These are phyloP conservation scores for Cotesia chilonis DNA, from an alignment of 1,140 invertebrate genomes.

Conservation along the genomic window DNA sequence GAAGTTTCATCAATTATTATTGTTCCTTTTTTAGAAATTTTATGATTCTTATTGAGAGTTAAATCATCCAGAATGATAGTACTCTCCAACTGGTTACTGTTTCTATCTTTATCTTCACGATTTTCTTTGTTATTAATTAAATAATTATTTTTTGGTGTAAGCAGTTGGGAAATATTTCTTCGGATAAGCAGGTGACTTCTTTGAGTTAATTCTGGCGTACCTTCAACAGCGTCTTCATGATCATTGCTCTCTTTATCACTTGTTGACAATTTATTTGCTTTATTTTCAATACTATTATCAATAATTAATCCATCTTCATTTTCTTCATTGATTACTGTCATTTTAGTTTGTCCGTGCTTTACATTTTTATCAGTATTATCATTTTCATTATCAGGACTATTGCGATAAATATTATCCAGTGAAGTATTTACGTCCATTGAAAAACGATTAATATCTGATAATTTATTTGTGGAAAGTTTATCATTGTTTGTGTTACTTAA, in stretches of 20 bases:
- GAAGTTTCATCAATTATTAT: constrained; percentile 10
- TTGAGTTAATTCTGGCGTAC: too few species aligned
- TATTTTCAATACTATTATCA: too few species aligned
- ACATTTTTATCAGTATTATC: not conserved
- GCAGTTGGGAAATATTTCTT: too few species aligned
- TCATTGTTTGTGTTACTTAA: constrained; percentile 6
- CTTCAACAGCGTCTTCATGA: too few species aligned
- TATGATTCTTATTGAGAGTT: not conserved
- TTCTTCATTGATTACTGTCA: too few species aligned
- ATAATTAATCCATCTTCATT: too few species aligned
- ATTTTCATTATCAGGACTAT: constrained; percentile 9
- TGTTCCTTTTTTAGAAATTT: not conserved
- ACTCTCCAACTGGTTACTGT: not conserved
- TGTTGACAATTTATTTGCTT: too few species aligned
- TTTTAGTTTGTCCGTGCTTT: not conserved
- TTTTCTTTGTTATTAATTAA: too few species aligned
- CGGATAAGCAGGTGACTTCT: too few species aligned
- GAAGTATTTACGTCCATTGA: constrained; percentile 53
- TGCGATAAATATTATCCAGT: constrained; percentile 37
- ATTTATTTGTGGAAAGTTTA: not conserved
- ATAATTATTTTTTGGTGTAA: too few species aligned
- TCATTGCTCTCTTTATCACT: too few species aligned
- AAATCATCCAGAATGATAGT: not conserved
- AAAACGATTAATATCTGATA: constrained; percentile 28
- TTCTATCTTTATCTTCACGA: not conserved